Evolutionary conservation across 2,797 vertebrate species (phyloP), one percentile per base, ranked within the genome.

Genomic region (Leontocebus nigricollis): DNA sequence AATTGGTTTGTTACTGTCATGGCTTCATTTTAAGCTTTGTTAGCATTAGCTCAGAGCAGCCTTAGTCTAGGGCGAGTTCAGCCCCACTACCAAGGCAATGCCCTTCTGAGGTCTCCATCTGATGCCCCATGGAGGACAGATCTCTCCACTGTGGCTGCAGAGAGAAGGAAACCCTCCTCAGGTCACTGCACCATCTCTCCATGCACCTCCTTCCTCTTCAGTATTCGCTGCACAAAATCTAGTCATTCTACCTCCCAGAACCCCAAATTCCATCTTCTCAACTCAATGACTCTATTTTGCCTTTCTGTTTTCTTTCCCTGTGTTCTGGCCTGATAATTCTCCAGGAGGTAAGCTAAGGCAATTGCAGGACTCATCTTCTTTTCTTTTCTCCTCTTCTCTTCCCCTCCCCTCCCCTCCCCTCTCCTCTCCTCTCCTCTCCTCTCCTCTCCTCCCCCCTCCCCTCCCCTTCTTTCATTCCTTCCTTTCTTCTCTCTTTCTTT

Each of bases 71-170:
- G 67, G 44, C 26, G 36, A 73, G 22, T 26, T 17, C 0, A 13
- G 52, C 44, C 59, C 33, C 48, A 10, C 26, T 70, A 2, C 36
- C 19, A 55, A 73, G 72, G 7, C 39, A 41, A 7, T 9, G 30
- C 5, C 17, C 48, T 77, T 52, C 72, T 27, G 22, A 55, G 57
- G 33, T 48, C 59, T 55, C 75, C 4, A 1, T 33, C 57, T 12
- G 27, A 17, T 0, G 1, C 7, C 44, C 17, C 5, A 1, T 0
- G 20, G 3, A 7, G 64, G 0, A 5, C 13, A 70, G 3, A 39
- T 52, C 76, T 50, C 61, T 46, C 41, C n/a, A 17, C 46, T 39
- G 39, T 9, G 33, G 26, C 59, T 24, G 5, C 61, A 64, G 24
- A 2, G 33, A 82, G 77, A 57, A 36, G 12, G 13, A 24, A 44